Percentiles rank a stretch among this genome's conserved stretches.
These are phyloP conservation scores for Bradypodion ventrale DNA, from an alignment of 2,797 vertebrate species.

Conservation along the genomic window DNA sequence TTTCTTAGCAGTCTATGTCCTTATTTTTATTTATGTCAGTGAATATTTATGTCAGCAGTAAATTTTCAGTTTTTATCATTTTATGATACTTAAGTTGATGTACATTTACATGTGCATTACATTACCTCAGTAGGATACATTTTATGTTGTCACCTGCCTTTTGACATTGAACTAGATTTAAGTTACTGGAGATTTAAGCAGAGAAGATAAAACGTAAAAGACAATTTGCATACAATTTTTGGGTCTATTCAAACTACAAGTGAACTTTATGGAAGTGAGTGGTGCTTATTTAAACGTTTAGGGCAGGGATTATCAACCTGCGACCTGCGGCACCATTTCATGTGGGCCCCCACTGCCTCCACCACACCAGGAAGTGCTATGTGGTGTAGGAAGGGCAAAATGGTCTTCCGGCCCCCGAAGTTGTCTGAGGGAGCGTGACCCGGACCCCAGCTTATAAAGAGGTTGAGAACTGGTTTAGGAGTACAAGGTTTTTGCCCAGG, in stretches of 20 bases:
- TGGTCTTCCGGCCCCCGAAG: too few species aligned
- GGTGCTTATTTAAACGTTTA: too few species aligned
- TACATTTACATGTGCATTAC: constrained; percentile 72
- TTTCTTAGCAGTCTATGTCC: constrained; percentile 77
- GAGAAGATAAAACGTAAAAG: constrained; percentile 55
- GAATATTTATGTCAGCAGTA: too few species aligned
- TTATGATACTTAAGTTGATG: constrained; percentile 76
- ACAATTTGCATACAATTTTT: constrained; percentile 22
- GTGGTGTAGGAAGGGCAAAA: too few species aligned
- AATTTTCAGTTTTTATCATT: constrained; percentile 79
- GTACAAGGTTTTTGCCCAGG: not conserved
- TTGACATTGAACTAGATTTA: constrained; percentile 81
- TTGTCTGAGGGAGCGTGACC: too few species aligned
- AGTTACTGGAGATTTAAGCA: constrained; percentile 72
- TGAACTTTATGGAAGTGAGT: not conserved
- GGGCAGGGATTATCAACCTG: too few species aligned
- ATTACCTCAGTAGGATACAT: constrained; percentile 73
- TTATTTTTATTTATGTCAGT: constrained; percentile 78
- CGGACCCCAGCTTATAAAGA: too few species aligned
- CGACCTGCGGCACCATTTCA: too few species aligned
- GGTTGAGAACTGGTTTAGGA: too few species aligned
- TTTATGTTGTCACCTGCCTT: constrained; percentile 79
- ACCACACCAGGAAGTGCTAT: too few species aligned
- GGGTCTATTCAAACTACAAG: constrained; percentile 58
- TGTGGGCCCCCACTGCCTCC: too few species aligned